phyloP scores from a whole-genome alignment of 2,797 vertebrate genomes.

The Myioborus melanocephalus region DNA sequence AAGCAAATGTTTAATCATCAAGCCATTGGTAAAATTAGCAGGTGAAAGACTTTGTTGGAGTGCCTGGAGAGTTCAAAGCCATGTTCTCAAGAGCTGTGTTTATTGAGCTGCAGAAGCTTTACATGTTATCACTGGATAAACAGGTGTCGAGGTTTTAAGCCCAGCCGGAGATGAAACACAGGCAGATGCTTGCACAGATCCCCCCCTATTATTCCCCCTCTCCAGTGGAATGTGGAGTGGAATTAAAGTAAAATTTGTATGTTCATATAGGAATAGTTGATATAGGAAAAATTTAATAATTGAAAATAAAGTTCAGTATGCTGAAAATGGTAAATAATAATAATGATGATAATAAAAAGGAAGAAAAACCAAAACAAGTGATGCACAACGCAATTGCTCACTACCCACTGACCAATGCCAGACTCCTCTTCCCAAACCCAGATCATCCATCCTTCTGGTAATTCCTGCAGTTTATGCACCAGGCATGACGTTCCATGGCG shows the following conservation, averaged over 20 bases:
- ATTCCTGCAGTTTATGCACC: not conserved
- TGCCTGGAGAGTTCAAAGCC: not conserved
- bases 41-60: not conserved
- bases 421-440: not conserved
- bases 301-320: not conserved
- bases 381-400: not conserved
- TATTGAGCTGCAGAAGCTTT: not conserved
- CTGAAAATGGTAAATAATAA: not conserved
- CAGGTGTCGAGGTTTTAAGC: not conserved
- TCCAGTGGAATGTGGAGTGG: not conserved
- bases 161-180: not conserved
- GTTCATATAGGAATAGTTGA: not conserved
- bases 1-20: not conserved
- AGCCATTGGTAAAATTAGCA: not conserved
- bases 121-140: not conserved
- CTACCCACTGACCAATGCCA: not conserved
- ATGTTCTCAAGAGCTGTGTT: not conserved
- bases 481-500: not conserved
- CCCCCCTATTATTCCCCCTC: no score
- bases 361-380: not conserved
- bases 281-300: not conserved
- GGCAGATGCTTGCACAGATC: not conserved
- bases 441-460: not conserved
- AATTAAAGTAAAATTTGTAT: not conserved
- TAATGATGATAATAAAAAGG: not conserved